A percentile compares a stretch with the other conserved stretches of the same genome.
Evolutionary conservation across 2,113 vertebrate genomes (phyloP).

Genomic region (Addax nasomaculatus): DNA sequence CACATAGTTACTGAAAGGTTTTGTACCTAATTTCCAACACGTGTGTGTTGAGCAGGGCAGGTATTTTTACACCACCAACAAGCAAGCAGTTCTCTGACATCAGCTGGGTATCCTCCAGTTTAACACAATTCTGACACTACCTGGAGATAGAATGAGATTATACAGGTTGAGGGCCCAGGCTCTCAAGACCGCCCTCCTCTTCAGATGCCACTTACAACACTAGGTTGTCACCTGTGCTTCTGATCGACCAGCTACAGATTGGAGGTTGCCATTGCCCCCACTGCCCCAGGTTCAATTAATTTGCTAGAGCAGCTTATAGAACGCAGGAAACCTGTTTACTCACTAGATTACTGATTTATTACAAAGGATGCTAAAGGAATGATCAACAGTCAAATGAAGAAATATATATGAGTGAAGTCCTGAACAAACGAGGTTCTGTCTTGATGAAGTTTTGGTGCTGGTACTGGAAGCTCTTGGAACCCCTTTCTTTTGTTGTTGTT

Average conservation of each 20-base stretch:
- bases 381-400: neutral
- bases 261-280: neutral
- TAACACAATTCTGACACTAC: neutral
- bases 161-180: neutral
- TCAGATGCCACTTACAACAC: neutral
- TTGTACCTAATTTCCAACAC: neutral
- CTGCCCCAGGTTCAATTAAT: neutral
- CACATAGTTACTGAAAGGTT: neutral
- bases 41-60: neutral
- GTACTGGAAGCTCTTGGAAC: neutral
- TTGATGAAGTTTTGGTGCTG: neutral
- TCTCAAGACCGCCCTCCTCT: neutral
- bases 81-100: neutral
- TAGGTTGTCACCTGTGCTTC: neutral
- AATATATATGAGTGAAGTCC: neutral
- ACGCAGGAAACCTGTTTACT: neutral
- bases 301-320: neutral
- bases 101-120: neutral
- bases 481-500: neutral
- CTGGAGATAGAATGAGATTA: neutral
- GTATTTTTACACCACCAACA: neutral
- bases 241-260: neutral
- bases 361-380: neutral
- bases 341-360: neutral
- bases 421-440: neutral